These are phyloP conservation scores for Murina feae DNA, from an alignment of 2,113 vertebrate species.

Conservation along the genomic window DNA sequence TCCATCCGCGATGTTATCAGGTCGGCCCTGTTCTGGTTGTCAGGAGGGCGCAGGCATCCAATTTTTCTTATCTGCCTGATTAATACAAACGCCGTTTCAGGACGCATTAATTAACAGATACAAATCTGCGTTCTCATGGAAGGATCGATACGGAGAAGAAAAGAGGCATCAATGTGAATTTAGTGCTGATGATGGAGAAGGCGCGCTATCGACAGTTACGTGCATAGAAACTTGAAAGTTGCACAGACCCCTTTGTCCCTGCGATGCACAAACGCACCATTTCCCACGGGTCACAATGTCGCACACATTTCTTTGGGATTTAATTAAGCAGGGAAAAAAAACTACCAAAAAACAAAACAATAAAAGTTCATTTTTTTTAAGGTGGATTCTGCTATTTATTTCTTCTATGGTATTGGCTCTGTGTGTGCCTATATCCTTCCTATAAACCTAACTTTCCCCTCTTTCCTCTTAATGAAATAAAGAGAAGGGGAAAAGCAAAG, in stretches of 20 bases:
- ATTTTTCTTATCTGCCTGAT: constrained; percentile 99
- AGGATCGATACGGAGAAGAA: constrained; percentile 99
- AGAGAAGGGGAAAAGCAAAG: neutral
- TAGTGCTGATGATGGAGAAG: constrained; percentile 99
- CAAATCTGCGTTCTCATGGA: constrained; percentile 99
- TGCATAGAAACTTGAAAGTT: constrained; percentile 89
- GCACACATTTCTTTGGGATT: constrained; percentile 78
- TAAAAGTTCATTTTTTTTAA: constrained; percentile 48
- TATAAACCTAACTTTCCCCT: constrained; percentile 41
- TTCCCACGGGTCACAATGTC: constrained; percentile 81
- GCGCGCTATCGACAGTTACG: constrained; percentile 90
- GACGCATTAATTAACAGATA: constrained; percentile 99
- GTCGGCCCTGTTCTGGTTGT: constrained; percentile 94
- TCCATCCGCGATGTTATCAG: constrained; percentile 98
- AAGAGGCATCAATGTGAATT: constrained; percentile 99
- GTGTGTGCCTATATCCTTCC: neutral
- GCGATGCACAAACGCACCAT: constrained; percentile 86
- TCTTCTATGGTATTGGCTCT: neutral
- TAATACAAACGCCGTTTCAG: constrained; percentile 99
- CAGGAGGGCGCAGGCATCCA: constrained; percentile 97
- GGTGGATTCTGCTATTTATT: constrained; percentile 64
- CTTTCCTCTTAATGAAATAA: constrained; percentile 12
- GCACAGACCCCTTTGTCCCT: constrained; percentile 84
- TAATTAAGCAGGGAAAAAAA: constrained; percentile 80
- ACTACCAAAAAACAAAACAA: constrained; percentile 66